Base-by-base conservation (phyloP, 1,140 invertebrate genomes). In the Chironomus tepperi region DNA sequence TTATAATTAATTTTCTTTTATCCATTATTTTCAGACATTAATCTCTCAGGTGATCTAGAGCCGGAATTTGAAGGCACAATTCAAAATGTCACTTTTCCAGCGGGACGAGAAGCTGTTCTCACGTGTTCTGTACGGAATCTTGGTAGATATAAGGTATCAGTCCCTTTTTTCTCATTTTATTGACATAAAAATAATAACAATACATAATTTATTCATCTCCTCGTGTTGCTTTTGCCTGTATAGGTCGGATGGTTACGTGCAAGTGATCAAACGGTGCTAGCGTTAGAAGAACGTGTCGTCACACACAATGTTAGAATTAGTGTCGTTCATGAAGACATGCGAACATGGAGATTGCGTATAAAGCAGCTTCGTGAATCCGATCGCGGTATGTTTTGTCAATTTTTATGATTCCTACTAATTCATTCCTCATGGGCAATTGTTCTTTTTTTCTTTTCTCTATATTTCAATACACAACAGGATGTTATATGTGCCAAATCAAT, bases 201-300 rank as follows among this genome's bases (percentile, higher is more conserved):
- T 34, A 34, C 24, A 34, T 64, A 70, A 73, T 74, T 67, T 47
- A 21, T 67, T 75, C 16, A 16, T 72, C 8, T 12, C 73, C 73
- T 74, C 73, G 1, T 42, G 3, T 24, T 72, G 73, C 73, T 42
- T 74, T 57, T 2, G n/a, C n/a, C 24, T 34, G 8, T 70, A 15
- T 82, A 96, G 94, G 93, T 96, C 24, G 93, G 92, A n/a, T 96
- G 94, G 94, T 87, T 96, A 77, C 88, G 91, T 78, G 91, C 90
- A 0, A 93, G 94, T 77, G 93, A 95, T 80, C 93, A 96, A 83
- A 95, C 93, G 12, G 91, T 96, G 34, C 84, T 96, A 16, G 93
- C 93, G 0, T 83, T 96, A 1, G 91, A 95, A 80, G 92, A 90
- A 16, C 87, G 89, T 43, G 92, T 95, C 19, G 92, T 96, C n/a